These are phyloP conservation scores for Blastomussa wellsi DNA, from an alignment of 92 coral and sea anemone species.

Conservation along the genomic window DNA sequence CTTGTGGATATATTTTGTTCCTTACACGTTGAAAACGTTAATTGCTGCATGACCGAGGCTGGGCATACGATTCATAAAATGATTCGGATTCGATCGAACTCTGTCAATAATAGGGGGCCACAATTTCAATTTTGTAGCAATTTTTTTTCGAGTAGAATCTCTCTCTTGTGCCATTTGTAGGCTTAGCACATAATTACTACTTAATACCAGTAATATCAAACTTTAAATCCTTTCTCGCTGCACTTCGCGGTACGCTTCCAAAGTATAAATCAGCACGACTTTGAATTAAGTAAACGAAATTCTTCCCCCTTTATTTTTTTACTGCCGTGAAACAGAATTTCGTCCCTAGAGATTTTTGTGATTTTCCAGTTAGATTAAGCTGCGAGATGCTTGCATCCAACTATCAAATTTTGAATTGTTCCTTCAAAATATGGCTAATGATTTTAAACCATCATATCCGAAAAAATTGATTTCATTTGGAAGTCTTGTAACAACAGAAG, in stretches of 20 bases:
- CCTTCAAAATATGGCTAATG: neutral
- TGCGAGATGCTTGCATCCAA: neutral
- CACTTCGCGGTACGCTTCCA: neutral
- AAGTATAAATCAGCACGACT: constrained; percentile 28
- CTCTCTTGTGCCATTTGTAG: neutral
- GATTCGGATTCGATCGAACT: neutral
- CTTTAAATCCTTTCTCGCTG: constrained; percentile 11
- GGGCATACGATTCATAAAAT: neutral
- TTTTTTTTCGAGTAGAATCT: neutral
- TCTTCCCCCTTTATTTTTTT: neutral
- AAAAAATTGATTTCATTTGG: neutral
- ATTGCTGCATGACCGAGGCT: neutral
- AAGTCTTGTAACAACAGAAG: neutral
- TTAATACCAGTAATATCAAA: constrained; percentile 9
- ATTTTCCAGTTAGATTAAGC: too few relatives aligned
- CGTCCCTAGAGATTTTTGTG: neutral
- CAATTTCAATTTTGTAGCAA: neutral
- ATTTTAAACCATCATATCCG: neutral
- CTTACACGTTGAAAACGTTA: neutral
- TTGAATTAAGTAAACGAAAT: neutral
- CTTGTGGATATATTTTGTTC: neutral
- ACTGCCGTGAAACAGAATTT: neutral
- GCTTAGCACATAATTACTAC: neutral
- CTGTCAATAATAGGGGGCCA: neutral
- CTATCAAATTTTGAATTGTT: neutral